These are phyloP conservation scores for Abscondita cerata DNA, from an alignment of 2,888 invertebrate species.

Conservation along the genomic window DNA sequence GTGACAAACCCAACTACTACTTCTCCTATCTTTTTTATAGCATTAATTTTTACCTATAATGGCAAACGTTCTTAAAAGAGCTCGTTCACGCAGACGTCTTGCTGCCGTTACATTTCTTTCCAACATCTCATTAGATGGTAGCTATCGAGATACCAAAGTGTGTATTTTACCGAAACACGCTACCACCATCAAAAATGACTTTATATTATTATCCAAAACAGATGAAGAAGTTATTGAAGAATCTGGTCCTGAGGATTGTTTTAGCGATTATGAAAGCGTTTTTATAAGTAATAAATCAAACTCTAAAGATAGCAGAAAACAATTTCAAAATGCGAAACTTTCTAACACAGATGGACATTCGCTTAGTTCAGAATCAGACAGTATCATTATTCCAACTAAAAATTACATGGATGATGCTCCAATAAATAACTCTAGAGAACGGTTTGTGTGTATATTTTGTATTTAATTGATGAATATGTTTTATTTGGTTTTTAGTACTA, in stretches of 20 bases:
- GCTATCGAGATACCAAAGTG: constrained; percentile 76
- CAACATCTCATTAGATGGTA: constrained; percentile 94
- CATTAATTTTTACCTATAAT: constrained; percentile 50
- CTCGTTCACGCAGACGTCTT: constrained; percentile 81
- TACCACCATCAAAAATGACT: constrained; percentile 48
- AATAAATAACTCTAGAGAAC: constrained; percentile 62
- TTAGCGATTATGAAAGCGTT: constrained; percentile 49
- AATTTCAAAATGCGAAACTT: constrained; percentile 41
- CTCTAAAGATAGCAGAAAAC: constrained; percentile 39
- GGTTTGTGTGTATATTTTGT: constrained; percentile 60
- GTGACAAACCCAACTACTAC: constrained; percentile 22
- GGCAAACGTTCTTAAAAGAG: constrained; percentile 64
- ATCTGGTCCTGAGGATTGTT: constrained; percentile 54
- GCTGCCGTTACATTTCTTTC: constrained; percentile 94
- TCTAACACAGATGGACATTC: constrained; percentile 63
- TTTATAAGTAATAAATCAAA: constrained; percentile 32
- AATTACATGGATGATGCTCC: constrained; percentile 49
- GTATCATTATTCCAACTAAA: constrained; percentile 72
- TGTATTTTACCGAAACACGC: constrained; percentile 59
- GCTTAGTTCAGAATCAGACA: constrained; percentile 78
- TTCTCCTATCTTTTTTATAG: constrained; percentile 17
- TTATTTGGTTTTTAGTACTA: constrained; percentile 3
- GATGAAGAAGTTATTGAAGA: constrained; percentile 51
- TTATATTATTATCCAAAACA: constrained; percentile 37
- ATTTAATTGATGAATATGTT: not conserved